Base-by-base conservation (phyloP, 2,113 vertebrate genomes). In the Pseudois nayaur region DNA sequence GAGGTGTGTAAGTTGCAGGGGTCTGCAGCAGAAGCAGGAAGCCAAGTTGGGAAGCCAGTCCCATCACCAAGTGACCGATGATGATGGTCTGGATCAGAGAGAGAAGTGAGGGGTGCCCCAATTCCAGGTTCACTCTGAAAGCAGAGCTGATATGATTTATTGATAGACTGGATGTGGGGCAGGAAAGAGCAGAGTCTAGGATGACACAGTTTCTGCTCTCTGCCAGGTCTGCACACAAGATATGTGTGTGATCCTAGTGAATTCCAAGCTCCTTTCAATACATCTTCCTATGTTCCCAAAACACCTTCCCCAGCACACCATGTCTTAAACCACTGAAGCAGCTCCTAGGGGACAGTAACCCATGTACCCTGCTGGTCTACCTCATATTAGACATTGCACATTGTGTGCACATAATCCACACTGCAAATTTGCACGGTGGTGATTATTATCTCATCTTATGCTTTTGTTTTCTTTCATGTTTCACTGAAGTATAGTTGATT, bases 71-170 rank as follows among this genome's bases (percentile, higher is more conserved):
- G 33, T 25, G 31, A 93, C 7, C n/a, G 19, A 55, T 0, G 29
- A 16, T 8, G 21, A n/a, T 25, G 27, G 14, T 25, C n/a, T 50
- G 17, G n/a, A 59, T 52, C 33, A n/a, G 43, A 40, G 27, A 40
- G 55, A 43, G 45, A 29, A 40, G n/a, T 36, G 23, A 87, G 40
- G 6, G 19, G 45, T 0, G 3, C 25, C 85, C 57, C 6, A 87
- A 86, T 91, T 89, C 86, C 52, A 96, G 52, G 78, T 50, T 43
- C 7, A 1, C 67, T 79, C 57, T 95, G 83, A 83, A 97, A 97
- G 67, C 12, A 62, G 89, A 95, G 88, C 84, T 54, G 40, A 43
- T 29, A 97, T 96, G 92, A 83, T 31, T 97, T 97, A 95, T 96
- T 97, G 62, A 96, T 97, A 74, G 52, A 89, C 48, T 96, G 85